phyloP scores from a whole-genome alignment of 2,113 vertebrate species.

The Emydura subglobosa region DNA sequence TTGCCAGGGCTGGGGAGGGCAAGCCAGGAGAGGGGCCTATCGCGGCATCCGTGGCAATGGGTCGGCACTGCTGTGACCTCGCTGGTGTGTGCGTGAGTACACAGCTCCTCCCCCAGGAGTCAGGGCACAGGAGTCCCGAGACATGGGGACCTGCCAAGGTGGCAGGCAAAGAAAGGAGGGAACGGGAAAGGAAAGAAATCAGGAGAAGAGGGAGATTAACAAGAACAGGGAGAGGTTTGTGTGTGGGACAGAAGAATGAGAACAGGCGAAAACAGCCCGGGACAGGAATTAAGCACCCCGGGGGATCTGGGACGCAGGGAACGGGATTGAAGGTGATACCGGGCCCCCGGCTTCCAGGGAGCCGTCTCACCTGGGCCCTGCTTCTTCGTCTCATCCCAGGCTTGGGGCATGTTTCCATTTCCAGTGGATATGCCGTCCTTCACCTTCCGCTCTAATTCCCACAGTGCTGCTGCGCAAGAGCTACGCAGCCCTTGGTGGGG shows the following conservation, averaged over 20 bases:
- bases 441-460: too few species aligned
- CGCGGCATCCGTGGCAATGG: not conserved
- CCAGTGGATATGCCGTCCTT: not conserved
- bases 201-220: not conserved
- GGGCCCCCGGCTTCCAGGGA: not conserved
- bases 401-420: not conserved
- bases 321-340: not conserved
- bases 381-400: not conserved
- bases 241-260: not conserved
- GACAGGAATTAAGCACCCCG: not conserved
- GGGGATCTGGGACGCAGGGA: not conserved
- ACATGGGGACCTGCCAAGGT: accelerated
- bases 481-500: too few species aligned
- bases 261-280: not conserved
- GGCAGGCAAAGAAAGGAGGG: accelerated
- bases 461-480: not conserved
- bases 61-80: too few species aligned
- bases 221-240: not conserved
- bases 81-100: not conserved
- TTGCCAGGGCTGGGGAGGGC: not conserved
- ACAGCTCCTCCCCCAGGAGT: not conserved
- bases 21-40: too few species aligned
- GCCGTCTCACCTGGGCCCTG: not conserved
- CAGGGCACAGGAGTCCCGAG: accelerated
- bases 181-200: not conserved